Conservation (phyloP, 2,113 vertebrate genomes). For the Laticauda colubrina region DNA sequence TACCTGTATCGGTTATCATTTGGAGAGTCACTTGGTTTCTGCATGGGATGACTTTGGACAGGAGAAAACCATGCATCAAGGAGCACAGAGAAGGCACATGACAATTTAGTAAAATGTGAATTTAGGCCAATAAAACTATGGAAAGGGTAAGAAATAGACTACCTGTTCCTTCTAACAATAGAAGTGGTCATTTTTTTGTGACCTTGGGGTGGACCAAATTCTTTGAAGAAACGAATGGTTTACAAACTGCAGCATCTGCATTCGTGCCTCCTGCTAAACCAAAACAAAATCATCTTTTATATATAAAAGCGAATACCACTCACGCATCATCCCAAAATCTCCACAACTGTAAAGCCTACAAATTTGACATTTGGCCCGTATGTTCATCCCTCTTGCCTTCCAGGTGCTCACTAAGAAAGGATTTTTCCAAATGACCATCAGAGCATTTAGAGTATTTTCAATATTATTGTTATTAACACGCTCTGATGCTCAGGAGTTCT, state of each 20-base stretch:
- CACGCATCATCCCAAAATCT: no score
- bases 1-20: not conserved
- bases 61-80: not conserved
- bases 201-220: not conserved
- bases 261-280: not conserved
- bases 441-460: no score
- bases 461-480: no score
- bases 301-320: no score
- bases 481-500: no score
- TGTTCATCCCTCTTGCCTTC: no score
- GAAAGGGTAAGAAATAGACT: not conserved
- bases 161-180: not conserved
- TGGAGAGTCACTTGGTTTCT: not conserved
- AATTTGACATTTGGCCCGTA: no score
- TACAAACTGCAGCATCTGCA: not conserved
- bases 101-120: not conserved
- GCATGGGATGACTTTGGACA: not conserved
- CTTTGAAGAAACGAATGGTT: not conserved
- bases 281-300: not conserved
- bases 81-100: not conserved
- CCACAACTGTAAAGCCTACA: no score
- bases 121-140: no score
- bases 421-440: no score
- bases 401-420: no score
- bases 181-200: not conserved